Evolutionary conservation across 1,140 invertebrate species (phyloP), one percentile per base, ranked within the genome.

Genomic region (Triops cancriformis): DNA sequence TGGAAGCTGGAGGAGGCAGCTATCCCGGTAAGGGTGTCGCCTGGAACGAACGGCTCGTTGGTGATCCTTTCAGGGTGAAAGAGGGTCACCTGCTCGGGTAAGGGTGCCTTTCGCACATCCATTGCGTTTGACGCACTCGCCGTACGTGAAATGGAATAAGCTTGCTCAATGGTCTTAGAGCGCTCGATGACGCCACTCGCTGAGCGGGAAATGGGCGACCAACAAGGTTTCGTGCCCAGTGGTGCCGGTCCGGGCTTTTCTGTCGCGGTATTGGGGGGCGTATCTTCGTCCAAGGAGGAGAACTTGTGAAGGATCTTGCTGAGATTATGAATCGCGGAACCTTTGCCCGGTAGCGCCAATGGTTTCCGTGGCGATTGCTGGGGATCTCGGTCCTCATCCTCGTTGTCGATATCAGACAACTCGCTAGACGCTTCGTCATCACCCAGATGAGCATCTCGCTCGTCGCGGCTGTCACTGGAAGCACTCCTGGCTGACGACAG

Each of bases 1-100:
- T 11, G 31, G 23, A 42, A 51, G 18, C 80, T 79, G 0, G 72
- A 64, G 28, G 80, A 79, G 28, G 79, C 79, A 27, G 79, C 79
- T 28, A 81, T 79, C 12, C 75, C 78, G n/a, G 77, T 80, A 72
- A 74, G 78, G 4, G 79, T 77, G n/a, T 79, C 64, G 43, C 76
- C 78, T 26, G 80, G 80, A 43, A 43, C 73, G 9, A 78, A 81
- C 26, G 76, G 80, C 45, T 77, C 42, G n/a, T 77, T 75, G 4
- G 76, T 64, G 75, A 12, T 74, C 64, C n/a, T 73, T 42, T 26
- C 72, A 43, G 26, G 26, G 26, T 2, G 18, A n/a, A 64, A 7
- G 18, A 45, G 18, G 11, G 43, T 11, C 43, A 18, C 43, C 18
- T 11, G 43, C 72, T 79, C 51, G 12, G 72, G 41, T n/a, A 64